phyloP scores from a whole-genome alignment of 1,140 invertebrate genomes.

The Camponotus vicinus region DNA sequence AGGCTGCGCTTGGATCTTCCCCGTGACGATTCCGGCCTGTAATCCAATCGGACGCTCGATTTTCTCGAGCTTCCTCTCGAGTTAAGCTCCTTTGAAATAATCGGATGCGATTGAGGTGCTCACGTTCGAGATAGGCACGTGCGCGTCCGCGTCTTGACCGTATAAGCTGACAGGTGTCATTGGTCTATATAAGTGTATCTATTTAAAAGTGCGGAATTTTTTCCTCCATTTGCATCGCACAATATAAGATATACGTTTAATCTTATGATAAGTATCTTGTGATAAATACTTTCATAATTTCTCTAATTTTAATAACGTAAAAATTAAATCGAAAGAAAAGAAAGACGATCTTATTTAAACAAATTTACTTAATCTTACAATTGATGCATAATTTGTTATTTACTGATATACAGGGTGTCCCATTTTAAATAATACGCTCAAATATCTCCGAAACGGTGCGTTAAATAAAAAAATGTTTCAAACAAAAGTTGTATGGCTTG shows the following conservation, averaged over 20 bases:
- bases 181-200: background rate
- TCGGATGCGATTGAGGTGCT: conserved; percentile 9
- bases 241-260: background rate
- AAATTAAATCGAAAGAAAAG: background rate
- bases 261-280: background rate
- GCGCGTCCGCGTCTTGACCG: background rate
- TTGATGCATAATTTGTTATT: too few species aligned
- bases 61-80: conserved; percentile 30
- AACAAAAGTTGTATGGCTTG: too few species aligned
- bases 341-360: too few species aligned
- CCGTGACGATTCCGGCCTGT: background rate
- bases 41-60: conserved; percentile 16
- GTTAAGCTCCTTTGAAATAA: conserved; percentile 35
- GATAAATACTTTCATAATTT: background rate
- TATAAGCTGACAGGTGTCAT: conserved; percentile 6
- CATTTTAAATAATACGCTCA: too few species aligned
- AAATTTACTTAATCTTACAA: too few species aligned
- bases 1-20: conserved; percentile 48
- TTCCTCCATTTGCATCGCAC: background rate
- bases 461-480: too few species aligned
- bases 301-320: background rate
- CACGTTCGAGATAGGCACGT: background rate
- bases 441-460: too few species aligned
- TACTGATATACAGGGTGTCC: too few species aligned
- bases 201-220: background rate